Conservation (phyloP, 92 coral and sea anemone genomes). For the Phenganax stokvisi region DNA sequence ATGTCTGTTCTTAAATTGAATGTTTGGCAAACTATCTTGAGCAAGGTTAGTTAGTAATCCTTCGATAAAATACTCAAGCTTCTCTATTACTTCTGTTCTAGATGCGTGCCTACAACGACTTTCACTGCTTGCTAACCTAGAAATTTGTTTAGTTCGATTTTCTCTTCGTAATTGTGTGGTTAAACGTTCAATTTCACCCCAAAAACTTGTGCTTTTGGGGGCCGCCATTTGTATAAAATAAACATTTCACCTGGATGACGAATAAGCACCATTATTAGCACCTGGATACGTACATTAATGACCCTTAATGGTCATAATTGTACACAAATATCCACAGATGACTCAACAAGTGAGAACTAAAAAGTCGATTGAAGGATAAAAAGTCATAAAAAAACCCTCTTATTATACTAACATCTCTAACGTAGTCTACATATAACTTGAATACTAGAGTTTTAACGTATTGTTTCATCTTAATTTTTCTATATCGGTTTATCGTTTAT, state of each 20-base stretch:
- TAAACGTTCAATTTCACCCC: constrained; percentile 29
- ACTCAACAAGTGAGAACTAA: too few relatives aligned
- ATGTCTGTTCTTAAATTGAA: constrained; percentile 65
- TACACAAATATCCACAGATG: too few relatives aligned
- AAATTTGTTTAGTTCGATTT: constrained; percentile 15
- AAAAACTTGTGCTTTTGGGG: constrained; percentile 3
- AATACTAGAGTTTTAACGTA: neutral
- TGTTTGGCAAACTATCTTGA: constrained; percentile 56
- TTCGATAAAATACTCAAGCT: constrained; percentile 62
- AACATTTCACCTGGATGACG: constrained; percentile 11
- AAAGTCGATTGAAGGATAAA: too few relatives aligned
- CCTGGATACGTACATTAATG: too few relatives aligned
- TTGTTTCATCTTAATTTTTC: too few relatives aligned
- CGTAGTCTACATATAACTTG: neutral
- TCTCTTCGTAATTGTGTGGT: constrained; percentile 18
- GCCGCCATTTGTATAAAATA: constrained; percentile 9
- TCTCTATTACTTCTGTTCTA: constrained; percentile 64
- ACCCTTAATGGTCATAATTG: too few relatives aligned
- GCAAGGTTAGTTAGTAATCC: constrained; percentile 50
- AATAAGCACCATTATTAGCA: neutral
- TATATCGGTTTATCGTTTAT: neutral
- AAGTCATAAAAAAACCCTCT: too few relatives aligned
- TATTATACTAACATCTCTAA: too few relatives aligned
- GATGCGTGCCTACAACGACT: neutral
- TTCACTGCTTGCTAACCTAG: neutral